A percentile compares a stretch with the other conserved stretches of the same genome.
Evolutionary conservation across 2,797 vertebrate genomes (phyloP).

Genomic region (Geotria australis): DNA sequence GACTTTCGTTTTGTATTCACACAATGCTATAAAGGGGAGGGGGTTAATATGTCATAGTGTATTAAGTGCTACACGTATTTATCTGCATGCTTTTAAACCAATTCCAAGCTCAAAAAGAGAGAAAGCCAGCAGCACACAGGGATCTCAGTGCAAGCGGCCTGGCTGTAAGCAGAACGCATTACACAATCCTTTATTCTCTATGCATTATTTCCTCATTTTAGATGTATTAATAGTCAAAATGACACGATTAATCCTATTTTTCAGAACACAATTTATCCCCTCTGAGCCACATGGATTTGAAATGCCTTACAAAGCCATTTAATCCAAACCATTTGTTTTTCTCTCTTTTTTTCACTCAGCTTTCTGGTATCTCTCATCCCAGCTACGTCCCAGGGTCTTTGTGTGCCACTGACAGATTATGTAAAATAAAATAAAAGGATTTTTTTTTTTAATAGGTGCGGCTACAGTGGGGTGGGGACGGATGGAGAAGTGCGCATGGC

Average conservation of each 20-base stretch:
- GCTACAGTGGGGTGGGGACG: too few species aligned
- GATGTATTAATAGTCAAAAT: neutral
- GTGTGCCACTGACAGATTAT: neutral
- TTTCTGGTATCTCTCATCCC: neutral
- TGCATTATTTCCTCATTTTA: neutral
- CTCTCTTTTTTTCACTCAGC: neutral
- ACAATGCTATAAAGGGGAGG: too few species aligned
- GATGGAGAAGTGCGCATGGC: too few species aligned
- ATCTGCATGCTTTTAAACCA: too few species aligned
- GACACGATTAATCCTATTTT: neutral
- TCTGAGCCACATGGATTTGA: neutral
- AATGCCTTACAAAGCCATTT: neutral
- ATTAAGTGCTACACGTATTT: too few species aligned
- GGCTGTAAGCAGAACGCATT: neutral
- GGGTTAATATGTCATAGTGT: too few species aligned
- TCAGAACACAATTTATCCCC: neutral
- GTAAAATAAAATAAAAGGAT: neutral
- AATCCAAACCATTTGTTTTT: neutral
- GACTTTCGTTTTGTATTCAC: too few species aligned
- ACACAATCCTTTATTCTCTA: neutral
- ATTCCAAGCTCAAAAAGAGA: too few species aligned
- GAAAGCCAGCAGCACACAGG: too few species aligned
- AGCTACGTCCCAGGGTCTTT: neutral
- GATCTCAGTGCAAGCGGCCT: too few species aligned
- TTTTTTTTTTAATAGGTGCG: too few species aligned